These are phyloP conservation scores for Enoplosus armatus DNA, from an alignment of 2,797 vertebrate genomes.

Conservation along the genomic window DNA sequence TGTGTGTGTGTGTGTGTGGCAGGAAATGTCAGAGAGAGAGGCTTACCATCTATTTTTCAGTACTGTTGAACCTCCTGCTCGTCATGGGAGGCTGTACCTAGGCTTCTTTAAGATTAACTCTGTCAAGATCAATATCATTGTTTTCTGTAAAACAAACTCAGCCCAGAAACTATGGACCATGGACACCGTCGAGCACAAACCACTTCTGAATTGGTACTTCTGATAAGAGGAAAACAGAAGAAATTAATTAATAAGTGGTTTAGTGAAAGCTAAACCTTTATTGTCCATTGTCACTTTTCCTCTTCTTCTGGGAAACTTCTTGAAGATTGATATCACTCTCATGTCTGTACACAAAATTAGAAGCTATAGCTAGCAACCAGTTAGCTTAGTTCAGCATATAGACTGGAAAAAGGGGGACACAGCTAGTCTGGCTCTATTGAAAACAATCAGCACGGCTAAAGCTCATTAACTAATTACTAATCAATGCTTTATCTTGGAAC, in stretches of 20 bases:
- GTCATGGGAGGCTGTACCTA: constrained; percentile 60
- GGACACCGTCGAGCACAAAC: no score
- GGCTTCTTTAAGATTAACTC: constrained; percentile 67
- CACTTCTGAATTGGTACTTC: constrained; percentile 10
- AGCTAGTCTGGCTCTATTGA: not conserved
- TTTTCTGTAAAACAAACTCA: constrained; percentile 64
- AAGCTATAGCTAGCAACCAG: not conserved
- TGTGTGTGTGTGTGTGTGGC: constrained; percentile 44
- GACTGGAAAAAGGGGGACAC: not conserved
- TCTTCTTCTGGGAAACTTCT: not conserved
- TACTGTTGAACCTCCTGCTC: constrained; percentile 70
- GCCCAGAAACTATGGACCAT: constrained; percentile 27
- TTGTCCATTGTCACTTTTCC: no score
- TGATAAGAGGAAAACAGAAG: not conserved
- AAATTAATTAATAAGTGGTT: not conserved
- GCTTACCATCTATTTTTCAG: constrained; percentile 82
- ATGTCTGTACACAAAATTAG: not conserved
- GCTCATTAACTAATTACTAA: not conserved
- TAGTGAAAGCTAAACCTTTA: not conserved
- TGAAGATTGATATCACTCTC: not conserved
- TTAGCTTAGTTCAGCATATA: constrained; percentile 3
- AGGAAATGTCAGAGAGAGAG: constrained; percentile 78
- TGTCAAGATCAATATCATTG: constrained; percentile 60
- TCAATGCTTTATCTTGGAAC: not conserved
- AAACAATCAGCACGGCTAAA: not conserved